Percentiles rank a stretch among this genome's conserved stretches.
Evolutionary conservation across 2,888 invertebrate genomes (phyloP).

Genomic region (Cyclophora albipunctata): DNA sequence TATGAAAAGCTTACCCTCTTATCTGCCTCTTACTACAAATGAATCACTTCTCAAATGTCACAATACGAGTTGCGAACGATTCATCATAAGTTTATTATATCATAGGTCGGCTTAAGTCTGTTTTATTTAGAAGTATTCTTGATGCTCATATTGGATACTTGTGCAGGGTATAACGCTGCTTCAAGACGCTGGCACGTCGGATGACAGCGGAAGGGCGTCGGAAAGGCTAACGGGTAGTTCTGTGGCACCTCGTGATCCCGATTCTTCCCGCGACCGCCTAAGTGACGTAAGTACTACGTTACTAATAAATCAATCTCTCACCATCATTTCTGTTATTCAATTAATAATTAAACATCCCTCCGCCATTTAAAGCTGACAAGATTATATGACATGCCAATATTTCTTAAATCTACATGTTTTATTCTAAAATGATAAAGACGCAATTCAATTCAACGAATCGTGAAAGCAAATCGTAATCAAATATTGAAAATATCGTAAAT

Average conservation of each 20-base stretch:
- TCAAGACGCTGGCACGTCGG: slow-evolving; percentile 88
- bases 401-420: no score
- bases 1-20: slow-evolving; percentile 51
- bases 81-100: slow-evolving; percentile 26
- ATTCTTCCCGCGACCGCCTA: slow-evolving; percentile 88
- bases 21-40: slow-evolving; percentile 38
- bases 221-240: slow-evolving; percentile 86
- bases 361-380: no score
- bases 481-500: no score
- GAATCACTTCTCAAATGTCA: slow-evolving; percentile 51
- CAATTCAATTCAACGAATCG: no score
- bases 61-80: slow-evolving; percentile 37
- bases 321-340: slow-evolving; percentile 12
- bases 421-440: no score
- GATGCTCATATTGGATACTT: slow-evolving; percentile 35
- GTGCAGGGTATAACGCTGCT: slow-evolving; percentile 82
- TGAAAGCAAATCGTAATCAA: no score
- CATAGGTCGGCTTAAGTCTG: no score
- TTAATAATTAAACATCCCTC: not conserved
- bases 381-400: no score
- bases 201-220: slow-evolving; percentile 88
- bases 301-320: slow-evolving; percentile 9
- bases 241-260: slow-evolving; percentile 84
- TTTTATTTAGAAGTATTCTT: slow-evolving; percentile 20
- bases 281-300: slow-evolving; percentile 83